A percentile compares a stretch with the other conserved stretches of the same genome.
Conservation (phyloP, 2,888 invertebrate species). For the Auanema sp. region DNA sequence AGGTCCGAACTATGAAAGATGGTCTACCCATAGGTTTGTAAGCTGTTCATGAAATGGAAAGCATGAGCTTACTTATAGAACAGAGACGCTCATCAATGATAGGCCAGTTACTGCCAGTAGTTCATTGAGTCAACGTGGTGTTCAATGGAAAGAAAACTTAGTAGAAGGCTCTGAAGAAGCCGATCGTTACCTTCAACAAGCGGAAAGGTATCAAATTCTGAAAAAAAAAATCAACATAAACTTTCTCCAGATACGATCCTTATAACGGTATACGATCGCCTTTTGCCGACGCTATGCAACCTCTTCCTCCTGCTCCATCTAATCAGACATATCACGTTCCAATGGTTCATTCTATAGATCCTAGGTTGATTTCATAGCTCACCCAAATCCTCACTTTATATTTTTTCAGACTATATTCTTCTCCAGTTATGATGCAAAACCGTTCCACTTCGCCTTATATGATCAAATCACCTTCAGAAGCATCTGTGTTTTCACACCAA, state of each 20-base stretch:
- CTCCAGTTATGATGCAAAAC: slow-evolving; percentile 6
- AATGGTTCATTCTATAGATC: not conserved
- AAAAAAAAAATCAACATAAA: not conserved
- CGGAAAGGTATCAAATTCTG: not conserved
- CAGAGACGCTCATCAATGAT: slow-evolving; percentile 22
- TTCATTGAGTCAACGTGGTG: slow-evolving; percentile 15
- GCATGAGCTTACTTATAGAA: slow-evolving; percentile 8
- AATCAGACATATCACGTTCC: slow-evolving; percentile 4
- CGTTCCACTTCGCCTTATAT: slow-evolving; percentile 20
- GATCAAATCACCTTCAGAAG: slow-evolving; percentile 18
- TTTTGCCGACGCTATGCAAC: slow-evolving; percentile 6
- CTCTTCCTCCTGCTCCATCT: slow-evolving; percentile 13
- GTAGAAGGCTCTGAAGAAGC: slow-evolving; percentile 19
- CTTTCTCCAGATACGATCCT: not conserved
- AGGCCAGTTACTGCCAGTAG: slow-evolving; percentile 10
- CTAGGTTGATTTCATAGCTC: not conserved
- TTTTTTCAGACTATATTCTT: slow-evolving; percentile 6
- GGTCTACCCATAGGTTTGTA: slow-evolving; percentile 6
- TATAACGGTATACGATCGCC: slow-evolving; percentile 15
- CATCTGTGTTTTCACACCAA: slow-evolving; percentile 16
- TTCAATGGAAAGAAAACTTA: slow-evolving; percentile 40
- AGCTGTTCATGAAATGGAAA: not conserved
- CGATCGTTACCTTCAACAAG: not conserved
- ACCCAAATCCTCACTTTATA: too few species aligned
- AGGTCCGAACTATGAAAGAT: slow-evolving; percentile 21